These are phyloP conservation scores for Eumeta japonica DNA, from an alignment of 1,140 invertebrate genomes.

Conservation along the genomic window DNA sequence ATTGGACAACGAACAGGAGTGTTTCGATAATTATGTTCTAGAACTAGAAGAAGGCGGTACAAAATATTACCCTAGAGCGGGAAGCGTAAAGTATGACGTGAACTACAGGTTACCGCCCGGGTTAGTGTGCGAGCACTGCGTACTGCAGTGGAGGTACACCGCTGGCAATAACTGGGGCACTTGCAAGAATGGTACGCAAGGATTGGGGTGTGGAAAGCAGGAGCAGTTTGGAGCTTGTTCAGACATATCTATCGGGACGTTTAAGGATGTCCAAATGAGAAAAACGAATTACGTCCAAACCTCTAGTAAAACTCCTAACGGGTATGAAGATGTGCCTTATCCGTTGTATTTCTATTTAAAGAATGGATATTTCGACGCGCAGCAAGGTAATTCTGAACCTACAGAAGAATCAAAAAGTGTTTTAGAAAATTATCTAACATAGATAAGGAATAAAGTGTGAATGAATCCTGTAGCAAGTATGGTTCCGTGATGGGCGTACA, in stretches of 20 bases:
- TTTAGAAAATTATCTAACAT: no score
- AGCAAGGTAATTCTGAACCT: no score
- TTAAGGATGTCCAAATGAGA: conserved; percentile 4
- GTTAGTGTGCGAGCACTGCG: conserved; percentile 73
- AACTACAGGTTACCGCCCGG: conserved; percentile 65
- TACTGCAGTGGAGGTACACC: conserved; percentile 79
- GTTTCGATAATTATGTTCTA: conserved; percentile 72
- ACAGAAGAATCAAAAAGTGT: no score
- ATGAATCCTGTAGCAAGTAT: no score
- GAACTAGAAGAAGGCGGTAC: conserved; percentile 51
- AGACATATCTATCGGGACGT: conserved; percentile 69
- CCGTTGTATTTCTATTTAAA: conserved; percentile 14
- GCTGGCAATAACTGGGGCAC: conserved; percentile 78
- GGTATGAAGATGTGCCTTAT: conserved; percentile 8
- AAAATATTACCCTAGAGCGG: conserved; percentile 71
- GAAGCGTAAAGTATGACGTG: conserved; percentile 70
- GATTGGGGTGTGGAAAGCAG: conserved; percentile 77
- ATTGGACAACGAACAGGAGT: conserved; percentile 65
- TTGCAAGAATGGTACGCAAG: conserved; percentile 66
- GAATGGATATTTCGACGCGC: conserved; percentile 12
- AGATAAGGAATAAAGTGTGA: no score
- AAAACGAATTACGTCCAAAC: no score
- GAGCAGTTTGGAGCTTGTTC: conserved; percentile 84
- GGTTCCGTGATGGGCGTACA: no score
- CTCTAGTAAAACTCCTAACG: not conserved